Evolutionary conservation across 1,140 invertebrate genomes (phyloP).

Genomic region (Melitaea cinxia): DNA sequence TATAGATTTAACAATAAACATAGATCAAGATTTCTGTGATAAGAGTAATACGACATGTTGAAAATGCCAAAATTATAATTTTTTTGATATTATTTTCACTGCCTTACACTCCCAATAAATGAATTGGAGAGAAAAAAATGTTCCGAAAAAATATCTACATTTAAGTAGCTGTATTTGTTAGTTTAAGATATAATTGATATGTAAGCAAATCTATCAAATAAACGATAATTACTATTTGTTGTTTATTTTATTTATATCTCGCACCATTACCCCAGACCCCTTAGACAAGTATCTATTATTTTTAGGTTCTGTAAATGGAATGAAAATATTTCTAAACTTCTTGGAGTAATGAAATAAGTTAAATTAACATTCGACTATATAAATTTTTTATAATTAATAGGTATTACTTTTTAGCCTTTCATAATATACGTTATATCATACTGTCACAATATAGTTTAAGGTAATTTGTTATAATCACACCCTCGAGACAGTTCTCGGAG

Average conservation of each 20-base stretch:
- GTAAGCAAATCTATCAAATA: constrained; percentile 25
- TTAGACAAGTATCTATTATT: no score
- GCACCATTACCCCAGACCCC: no score
- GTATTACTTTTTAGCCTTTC: no score
- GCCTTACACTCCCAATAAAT: constrained; percentile 24
- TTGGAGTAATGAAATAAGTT: no score
- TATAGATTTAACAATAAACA: neutral
- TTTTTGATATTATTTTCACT: constrained; percentile 24
- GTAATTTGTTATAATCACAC: no score
- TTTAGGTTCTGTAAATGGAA: no score
- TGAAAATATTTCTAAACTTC: no score
- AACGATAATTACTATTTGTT: constrained; percentile 8
- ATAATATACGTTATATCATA: no score
- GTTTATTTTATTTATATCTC: constrained; percentile 26
- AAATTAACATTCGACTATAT: no score
- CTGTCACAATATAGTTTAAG: no score
- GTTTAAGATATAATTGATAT: constrained; percentile 17
- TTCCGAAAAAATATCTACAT: constrained; percentile 12
- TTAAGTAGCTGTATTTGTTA: constrained; percentile 19
- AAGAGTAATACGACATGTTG: constrained; percentile 4
- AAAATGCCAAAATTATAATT: constrained; percentile 22
- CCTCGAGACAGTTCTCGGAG: no score
- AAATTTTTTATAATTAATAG: no score
- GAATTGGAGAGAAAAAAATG: constrained; percentile 12
- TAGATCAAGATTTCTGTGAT: constrained; percentile 7